These are phyloP conservation scores for Epinephelus awoara DNA, from an alignment of 2,797 vertebrate genomes.

Conservation along the genomic window DNA sequence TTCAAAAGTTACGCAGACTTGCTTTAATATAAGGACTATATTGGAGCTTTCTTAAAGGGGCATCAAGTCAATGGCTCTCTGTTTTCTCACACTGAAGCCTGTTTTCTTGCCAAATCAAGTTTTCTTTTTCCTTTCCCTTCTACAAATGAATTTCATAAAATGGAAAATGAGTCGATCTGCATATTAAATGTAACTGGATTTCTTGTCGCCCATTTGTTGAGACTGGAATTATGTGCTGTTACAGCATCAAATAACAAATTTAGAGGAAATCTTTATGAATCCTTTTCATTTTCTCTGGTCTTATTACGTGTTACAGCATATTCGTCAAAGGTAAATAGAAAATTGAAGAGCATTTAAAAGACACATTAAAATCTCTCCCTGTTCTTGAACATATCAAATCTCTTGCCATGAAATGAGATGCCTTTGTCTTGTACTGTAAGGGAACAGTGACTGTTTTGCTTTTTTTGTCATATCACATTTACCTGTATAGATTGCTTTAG, in stretches of 20 bases:
- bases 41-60: too few species aligned
- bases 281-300: not conserved
- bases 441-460: constrained; percentile 37
- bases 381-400: constrained; percentile 20
- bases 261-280: not conserved
- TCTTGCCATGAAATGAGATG: constrained; percentile 24
- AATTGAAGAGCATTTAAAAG: not conserved
- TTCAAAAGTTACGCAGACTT: too few species aligned
- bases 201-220: not conserved
- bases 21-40: too few species aligned
- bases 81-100: too few species aligned
- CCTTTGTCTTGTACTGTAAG: constrained; percentile 52
- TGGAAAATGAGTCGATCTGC: not conserved
- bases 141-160: too few species aligned
- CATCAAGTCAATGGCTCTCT: too few species aligned
- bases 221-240: not conserved
- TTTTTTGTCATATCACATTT: constrained; percentile 5
- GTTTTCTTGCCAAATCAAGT: too few species aligned
- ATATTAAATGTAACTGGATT: not conserved
- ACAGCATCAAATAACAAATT: not conserved
- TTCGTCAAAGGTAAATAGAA: not conserved
- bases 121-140: too few species aligned
- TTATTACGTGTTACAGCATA: not conserved
- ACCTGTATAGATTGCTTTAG: constrained; percentile 21
- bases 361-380: not conserved